Evolutionary conservation across 2,888 invertebrate species (phyloP), one percentile per base, ranked within the genome.

Genomic region (Dynastes tityus): DNA sequence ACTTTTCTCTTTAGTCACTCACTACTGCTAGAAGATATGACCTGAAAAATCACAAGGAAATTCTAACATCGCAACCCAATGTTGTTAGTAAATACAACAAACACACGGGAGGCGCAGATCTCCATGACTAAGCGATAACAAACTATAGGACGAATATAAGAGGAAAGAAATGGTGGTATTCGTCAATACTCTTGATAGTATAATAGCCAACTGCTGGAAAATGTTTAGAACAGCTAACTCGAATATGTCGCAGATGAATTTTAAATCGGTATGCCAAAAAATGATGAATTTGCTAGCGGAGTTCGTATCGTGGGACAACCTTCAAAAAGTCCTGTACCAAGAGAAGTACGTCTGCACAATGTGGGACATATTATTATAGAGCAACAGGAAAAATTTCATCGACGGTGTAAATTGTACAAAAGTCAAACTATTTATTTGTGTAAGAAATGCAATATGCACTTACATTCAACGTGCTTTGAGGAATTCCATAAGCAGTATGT

Each of bases 201-300:
- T 74, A 27, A 45, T 83, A 4, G 82, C 81, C 53, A 83, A 82
- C 80, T 76, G 82, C 32, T 82, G 81, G 82, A 81, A 83, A 80
- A 80, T 81, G 16, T 16, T 16, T 16, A 16, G 16, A 16, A 16
- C 16, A 16, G 16, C 16, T 16, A 16, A 79, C 64, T 78, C 61
- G 11, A 80, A 80, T 75, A 81, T 82, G 68, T 81, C 81, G 5
- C 83, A 82, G 75, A 13, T 82, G 27, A 79, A 82, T 76, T 83
- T 82, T 68, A 80, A 80, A 78, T 81, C 80, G 16, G 16, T 16
- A 16, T 16, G 16, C 16, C 16, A 16, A 16, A 16, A 16, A 16
- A 16, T 16, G 16, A 16, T 16, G 16, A 0, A 16, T 16, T 16
- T 16, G 16, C 16, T 16, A 16, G 16, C 16, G 16, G 16, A 16